Evolutionary conservation across 2,888 invertebrate genomes (phyloP), one percentile per base, ranked within the genome.

Genomic region (Monopis laevigella): DNA sequence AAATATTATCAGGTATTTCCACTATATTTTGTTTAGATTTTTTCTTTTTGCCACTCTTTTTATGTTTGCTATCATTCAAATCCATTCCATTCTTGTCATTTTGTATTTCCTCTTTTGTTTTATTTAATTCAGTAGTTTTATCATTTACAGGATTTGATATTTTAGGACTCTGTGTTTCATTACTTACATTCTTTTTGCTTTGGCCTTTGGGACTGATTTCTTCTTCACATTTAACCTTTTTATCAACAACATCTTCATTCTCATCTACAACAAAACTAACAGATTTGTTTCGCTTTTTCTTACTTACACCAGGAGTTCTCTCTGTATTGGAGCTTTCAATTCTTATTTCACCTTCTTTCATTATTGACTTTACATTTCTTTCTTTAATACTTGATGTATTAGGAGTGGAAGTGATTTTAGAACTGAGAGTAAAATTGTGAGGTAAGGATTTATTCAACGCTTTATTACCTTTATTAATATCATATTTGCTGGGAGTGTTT

Each of bases 261-360:
- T 75, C 75, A 10, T 73, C 71, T 1, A 73, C 52, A 62, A 71
- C 61, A 43, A 75, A 73, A 46, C 77, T 77, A 10, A 75, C 74
- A 1, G 77, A 75, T 46, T 77, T 77, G 43, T 70, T 73, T 26
- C 77, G 60, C 46, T 77, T 77, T 45, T 75, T 73, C 1, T 67
- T 46, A 46, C 66, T 71, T 3, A n/a, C 44, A 2, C 47, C 29
- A 50, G 5, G 54, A 43, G 6, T 32, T 13, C 17, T 42, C 46
- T 42, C 46, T 6, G 44, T 44, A 27, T 46, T 46, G n/a, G 53
- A 40, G 16, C 44, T 49, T 13, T 66, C 59, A 12, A 48, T 10
- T 4, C 5, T 32, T 4, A 50, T 41, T 13, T 56, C 52, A 2
- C 51, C 48, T 13, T 49, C 61, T 48, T 68, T 71, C 56, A 67